Percentiles rank a stretch among this genome's conserved stretches.
These are phyloP conservation scores for Cnemophilus loriae DNA, from an alignment of 2,113 vertebrate genomes.

Conservation along the genomic window DNA sequence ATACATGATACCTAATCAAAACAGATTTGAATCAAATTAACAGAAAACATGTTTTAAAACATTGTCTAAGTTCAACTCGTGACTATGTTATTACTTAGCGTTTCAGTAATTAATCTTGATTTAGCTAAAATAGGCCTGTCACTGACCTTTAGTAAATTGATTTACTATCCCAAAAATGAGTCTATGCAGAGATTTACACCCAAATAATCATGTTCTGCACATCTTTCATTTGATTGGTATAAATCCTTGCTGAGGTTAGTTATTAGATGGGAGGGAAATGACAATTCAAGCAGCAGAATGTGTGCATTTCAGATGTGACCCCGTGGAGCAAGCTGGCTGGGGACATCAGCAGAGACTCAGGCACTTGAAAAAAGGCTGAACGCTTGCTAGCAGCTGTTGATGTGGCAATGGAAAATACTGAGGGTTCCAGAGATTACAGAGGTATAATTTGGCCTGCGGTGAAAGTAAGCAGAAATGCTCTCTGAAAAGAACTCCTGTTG, in stretches of 20 bases:
- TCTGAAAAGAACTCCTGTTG: background rate
- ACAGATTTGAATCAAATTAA: background rate
- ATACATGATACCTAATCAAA: background rate
- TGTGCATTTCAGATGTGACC: background rate
- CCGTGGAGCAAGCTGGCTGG: background rate
- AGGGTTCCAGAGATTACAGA: conserved; percentile 53
- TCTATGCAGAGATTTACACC: background rate
- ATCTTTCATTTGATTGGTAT: background rate
- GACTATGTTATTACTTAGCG: background rate
- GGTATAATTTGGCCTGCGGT: conserved; percentile 32
- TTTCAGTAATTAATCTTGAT: background rate
- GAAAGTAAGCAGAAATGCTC: conserved; percentile 12
- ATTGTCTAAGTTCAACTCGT: background rate
- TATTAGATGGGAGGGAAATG: background rate
- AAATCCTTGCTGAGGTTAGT: background rate
- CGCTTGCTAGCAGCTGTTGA: conserved; percentile 47
- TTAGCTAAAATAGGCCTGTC: background rate
- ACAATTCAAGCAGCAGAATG: background rate
- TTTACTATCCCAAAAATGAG: background rate
- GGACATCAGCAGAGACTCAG: background rate
- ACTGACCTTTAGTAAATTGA: background rate
- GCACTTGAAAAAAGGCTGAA: background rate
- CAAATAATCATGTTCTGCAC: background rate
- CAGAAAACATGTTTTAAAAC: background rate
- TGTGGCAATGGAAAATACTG: conserved; percentile 62